Base-by-base conservation (phyloP, 1,140 invertebrate genomes). In the Harpegnathos saltator region DNA sequence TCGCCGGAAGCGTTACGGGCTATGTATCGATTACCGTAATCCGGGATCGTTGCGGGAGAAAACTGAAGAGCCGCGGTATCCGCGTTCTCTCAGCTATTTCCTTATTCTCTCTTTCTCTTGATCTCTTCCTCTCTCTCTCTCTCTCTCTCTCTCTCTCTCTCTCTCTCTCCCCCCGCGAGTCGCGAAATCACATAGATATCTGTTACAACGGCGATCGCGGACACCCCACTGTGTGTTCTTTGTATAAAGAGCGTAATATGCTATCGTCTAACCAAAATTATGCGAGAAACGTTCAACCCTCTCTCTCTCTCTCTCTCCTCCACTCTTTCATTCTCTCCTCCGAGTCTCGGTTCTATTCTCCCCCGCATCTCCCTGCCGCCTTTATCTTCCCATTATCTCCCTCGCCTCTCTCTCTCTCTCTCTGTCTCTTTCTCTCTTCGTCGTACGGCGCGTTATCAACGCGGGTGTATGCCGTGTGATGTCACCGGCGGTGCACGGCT, bases 401-500 rank as follows among this genome's bases (percentile, higher is more conserved):
- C 58, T 82, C 52, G 5, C 24, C 54, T 44, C 52, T n/a, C n/a
- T 59, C 22, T 65, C 54, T 68, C 29, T 48, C 56, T 33, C 29
- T 80, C 33, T 78, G 74, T 75, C 58, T 15, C 17, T 54, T 26
- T 58, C 22, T 78, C 74, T 50, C 5, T 33, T 56, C 22, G 19
- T 69, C 66, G 38, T 74, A 33, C 44, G 38, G 58, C 44, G 58
- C 24, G 72, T 62, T 83, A 77, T 77, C 52, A 68, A 71, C 62
- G 66, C 63, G 58, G 85, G 59, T 74, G 52, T 62, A 66, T 65
- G 85, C 80, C 82, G 83, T 58, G 22, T 58, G 22, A 48, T 85
- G 69, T 75, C 74, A 56, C 69, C 52, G 58, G 75, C 83, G 58
- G 77, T 85, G 89, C 74, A 89, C 88, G 86, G 85, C 82, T n/a